Base-by-base conservation (phyloP, 1,140 invertebrate species). In the Papilio dardanus region DNA sequence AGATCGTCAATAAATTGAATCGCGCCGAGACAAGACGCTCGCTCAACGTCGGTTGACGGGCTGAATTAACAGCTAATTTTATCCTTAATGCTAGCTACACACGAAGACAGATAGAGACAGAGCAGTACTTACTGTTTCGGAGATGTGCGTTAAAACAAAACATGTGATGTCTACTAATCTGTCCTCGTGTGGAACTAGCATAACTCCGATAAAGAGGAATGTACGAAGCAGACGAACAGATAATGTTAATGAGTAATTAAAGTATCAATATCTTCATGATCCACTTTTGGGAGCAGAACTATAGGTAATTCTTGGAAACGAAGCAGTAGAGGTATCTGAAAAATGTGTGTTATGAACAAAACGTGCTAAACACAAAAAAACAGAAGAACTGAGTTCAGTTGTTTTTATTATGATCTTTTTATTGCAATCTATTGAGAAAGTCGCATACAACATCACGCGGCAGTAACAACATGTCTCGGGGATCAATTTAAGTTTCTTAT, bases 1-100 rank as follows among this genome's bases (percentile, higher is more conserved):
- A 85, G 79, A 83, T 85, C 73, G 83, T 77, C 80, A 77, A 75
- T 76, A 79, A 85, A 83, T 82, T 79, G 78, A 80, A 83, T 80
- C 81, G 82, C 75, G 76, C 79, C 74, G 77, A 78, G 80, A 82
- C 82, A 80, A 81, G 80, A 68, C 69, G 58, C 74, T 76, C 67
- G 74, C 78, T 82, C 75, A 81, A 80, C 76, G 73, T 30, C 71
- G 54, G 76, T 79, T 81, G 76, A 81, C 79, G 68, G 71, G 65
- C 76, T 50, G 35, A 65, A 50, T 58, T 46, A 75, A 74, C 46
- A 54, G 42, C 71, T 73, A 73, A 73, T 73, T 73, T 50, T 73
- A 73, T 33, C 30, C 30, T 73, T 19, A 58, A 37, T 37, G 35
- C 14, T 37, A 37, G 35, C 14, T 37, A 12, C 8, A 37, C 10